Conservation (phyloP, 2,113 vertebrate species). For the Oncorhynchus mykiss region DNA sequence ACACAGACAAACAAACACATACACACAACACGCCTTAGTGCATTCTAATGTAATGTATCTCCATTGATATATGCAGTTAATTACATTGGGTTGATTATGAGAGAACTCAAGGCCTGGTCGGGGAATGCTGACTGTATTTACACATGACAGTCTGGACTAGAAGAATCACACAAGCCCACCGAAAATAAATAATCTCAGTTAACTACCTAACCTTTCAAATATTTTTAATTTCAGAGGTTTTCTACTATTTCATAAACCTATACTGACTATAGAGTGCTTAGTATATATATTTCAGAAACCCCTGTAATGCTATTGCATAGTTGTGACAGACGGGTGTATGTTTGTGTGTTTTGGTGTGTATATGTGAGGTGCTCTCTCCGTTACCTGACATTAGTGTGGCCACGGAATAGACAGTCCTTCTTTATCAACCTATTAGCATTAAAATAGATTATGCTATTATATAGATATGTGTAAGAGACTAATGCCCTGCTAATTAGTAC, state of each 20-base stretch:
- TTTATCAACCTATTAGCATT: conserved; percentile 57
- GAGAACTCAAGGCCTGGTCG: conserved; percentile 43
- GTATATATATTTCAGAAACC: too few species aligned
- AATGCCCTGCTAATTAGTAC: conserved; percentile 54
- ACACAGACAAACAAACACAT: background rate
- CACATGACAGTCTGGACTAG: background rate
- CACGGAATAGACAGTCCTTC: conserved; percentile 40
- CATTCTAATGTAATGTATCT: conserved; percentile 70
- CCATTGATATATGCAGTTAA: conserved; percentile 73
- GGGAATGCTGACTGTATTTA: conserved; percentile 18
- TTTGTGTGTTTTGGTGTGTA: too few species aligned
- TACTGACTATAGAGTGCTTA: too few species aligned
- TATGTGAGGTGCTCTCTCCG: background rate
- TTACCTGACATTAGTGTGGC: conserved; percentile 43
- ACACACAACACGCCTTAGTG: conserved; percentile 56
- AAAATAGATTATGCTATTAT: conserved; percentile 53
- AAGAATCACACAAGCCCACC: background rate
- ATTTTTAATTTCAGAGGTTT: too few species aligned
- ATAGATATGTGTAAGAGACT: conserved; percentile 44
- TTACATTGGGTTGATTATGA: conserved; percentile 68
- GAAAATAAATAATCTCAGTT: background rate
- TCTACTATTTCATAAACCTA: too few species aligned
- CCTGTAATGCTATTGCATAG: too few species aligned
- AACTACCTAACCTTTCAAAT: too few species aligned
- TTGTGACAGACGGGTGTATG: background rate